phyloP scores from a whole-genome alignment of 2,888 invertebrate species.

The Eudasyphora cyanicolor region DNA sequence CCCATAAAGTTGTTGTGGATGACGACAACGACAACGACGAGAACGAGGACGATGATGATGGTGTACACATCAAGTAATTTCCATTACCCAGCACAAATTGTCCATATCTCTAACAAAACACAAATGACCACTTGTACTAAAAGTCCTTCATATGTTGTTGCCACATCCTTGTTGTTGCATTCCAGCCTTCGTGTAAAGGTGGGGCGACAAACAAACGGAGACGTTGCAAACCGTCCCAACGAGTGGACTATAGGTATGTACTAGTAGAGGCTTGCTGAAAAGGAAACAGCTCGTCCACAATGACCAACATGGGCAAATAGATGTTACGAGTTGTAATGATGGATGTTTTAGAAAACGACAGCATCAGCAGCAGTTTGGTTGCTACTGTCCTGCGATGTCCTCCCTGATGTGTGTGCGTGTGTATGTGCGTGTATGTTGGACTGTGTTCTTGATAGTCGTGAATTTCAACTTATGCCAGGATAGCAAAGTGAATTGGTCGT shows the following conservation, averaged over 20 bases:
- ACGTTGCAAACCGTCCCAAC: slow-evolving; percentile 6
- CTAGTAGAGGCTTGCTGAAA: background rate
- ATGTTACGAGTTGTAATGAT: slow-evolving; percentile 57
- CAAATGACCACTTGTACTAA: slow-evolving; percentile 39
- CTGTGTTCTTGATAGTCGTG: slow-evolving; percentile 18
- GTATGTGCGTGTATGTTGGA: background rate
- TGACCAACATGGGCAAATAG: slow-evolving; percentile 22
- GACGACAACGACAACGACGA: background rate
- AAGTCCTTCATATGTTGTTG: slow-evolving; percentile 27
- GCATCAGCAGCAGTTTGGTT: slow-evolving; percentile 30
- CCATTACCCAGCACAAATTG: slow-evolving; percentile 53
- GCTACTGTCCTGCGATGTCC: background rate
- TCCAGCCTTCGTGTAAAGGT: background rate
- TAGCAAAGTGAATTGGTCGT: background rate
- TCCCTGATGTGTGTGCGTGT: slow-evolving; percentile 2
- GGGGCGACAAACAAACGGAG: background rate
- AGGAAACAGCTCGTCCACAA: background rate
- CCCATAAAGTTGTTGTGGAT: background rate
- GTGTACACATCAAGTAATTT: slow-evolving; percentile 54
- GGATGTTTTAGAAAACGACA: slow-evolving; percentile 45
- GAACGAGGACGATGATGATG: slow-evolving; percentile 7
- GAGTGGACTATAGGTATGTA: background rate
- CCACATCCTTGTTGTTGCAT: background rate
- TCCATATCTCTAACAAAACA: slow-evolving; percentile 48
- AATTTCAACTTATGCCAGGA: slow-evolving; percentile 20